These are phyloP conservation scores for Alloplasta piceator DNA, from an alignment of 2,888 invertebrate genomes.

Conservation along the genomic window DNA sequence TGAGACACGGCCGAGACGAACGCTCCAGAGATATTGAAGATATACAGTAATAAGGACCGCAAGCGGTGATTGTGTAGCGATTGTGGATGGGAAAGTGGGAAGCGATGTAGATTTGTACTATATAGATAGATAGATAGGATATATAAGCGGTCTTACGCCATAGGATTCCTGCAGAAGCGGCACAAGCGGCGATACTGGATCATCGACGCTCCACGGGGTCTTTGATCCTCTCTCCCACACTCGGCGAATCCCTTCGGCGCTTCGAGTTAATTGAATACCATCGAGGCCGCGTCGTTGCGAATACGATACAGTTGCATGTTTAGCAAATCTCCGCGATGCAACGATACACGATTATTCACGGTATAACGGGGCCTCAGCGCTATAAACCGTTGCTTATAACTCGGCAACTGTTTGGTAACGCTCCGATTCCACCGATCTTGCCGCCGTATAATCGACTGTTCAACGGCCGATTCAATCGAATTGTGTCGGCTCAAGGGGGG, in stretches of 20 bases:
- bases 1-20: conserved; percentile 13
- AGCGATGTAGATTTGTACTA: conserved; percentile 18
- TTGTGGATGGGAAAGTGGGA: conserved; percentile 37
- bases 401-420: too few relatives aligned
- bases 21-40: conserved; percentile 14
- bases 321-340: conserved; percentile 45
- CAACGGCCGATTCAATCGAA: conserved; percentile 35
- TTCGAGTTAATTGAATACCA: conserved; percentile 70
- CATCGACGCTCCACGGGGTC: conserved; percentile 65
- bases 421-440: not conserved
- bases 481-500: conserved; percentile 8
- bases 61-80: conserved; percentile 8
- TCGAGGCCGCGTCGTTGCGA: conserved; percentile 11
- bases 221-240: conserved; percentile 66
- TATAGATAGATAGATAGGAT: not conserved
- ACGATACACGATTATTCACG: conserved; percentile 38
- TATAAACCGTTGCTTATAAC: not conserved
- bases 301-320: conserved; percentile 4
- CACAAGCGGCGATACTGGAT: conserved; percentile 58
- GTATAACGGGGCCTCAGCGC: not conserved
- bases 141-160: conserved; percentile 36
- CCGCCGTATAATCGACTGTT: conserved; percentile 35
- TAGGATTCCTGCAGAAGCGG: conserved; percentile 56
- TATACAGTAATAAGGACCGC: conserved; percentile 9
- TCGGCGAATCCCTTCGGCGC: conserved; percentile 67